These are phyloP conservation scores for Silurus aristotelis DNA, from an alignment of 2,797 vertebrate genomes.

Conservation along the genomic window DNA sequence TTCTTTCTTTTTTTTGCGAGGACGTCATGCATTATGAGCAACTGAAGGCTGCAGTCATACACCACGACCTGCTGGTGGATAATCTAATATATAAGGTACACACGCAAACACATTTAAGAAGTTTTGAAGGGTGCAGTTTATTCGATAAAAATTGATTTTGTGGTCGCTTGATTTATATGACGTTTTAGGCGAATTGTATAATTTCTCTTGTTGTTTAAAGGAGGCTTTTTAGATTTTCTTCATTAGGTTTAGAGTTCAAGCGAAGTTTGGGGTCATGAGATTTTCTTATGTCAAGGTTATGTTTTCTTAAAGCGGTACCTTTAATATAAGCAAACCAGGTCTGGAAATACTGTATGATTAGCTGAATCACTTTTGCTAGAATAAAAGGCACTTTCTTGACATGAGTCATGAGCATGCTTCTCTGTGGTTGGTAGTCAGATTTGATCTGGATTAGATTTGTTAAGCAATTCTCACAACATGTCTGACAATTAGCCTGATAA, in stretches of 20 bases:
- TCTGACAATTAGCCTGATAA: neutral
- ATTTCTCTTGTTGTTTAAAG: neutral
- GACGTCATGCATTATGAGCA: constrained; percentile 94
- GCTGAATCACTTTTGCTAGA: neutral
- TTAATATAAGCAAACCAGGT: constrained; percentile 20
- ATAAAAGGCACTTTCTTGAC: neutral
- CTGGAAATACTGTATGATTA: neutral
- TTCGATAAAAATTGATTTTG: constrained; percentile 46
- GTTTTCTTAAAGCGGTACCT: constrained; percentile 10
- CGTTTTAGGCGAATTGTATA: neutral
- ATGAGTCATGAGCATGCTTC: neutral
- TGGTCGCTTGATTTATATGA: constrained; percentile 42
- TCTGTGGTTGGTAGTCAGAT: neutral
- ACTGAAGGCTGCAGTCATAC: constrained; percentile 94
- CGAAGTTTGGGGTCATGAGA: neutral
- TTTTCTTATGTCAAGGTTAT: constrained; percentile 27
- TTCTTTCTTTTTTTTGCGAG: constrained; percentile 69
- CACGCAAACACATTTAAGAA: constrained; percentile 63
- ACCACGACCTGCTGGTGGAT: constrained; percentile 94
- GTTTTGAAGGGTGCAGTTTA: constrained; percentile 32
- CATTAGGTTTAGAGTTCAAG: constrained; percentile 26
- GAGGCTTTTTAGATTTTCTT: neutral
- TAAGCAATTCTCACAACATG: neutral
- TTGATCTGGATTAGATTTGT: neutral
- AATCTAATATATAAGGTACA: constrained; percentile 95